Base-by-base conservation (phyloP, 1,140 invertebrate species). In the Pogonus chalceus region DNA sequence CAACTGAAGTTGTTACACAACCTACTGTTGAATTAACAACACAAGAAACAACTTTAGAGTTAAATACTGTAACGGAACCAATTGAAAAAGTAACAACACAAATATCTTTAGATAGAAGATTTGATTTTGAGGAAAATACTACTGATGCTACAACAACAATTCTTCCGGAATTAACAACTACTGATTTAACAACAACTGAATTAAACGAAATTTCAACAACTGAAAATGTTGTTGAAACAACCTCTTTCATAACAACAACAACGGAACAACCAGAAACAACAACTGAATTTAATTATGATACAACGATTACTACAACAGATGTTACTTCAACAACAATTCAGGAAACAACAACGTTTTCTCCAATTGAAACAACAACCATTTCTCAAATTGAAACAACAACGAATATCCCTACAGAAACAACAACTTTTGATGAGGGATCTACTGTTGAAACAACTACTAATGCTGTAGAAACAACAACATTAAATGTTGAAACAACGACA, bases 401-500 rank as follows among this genome's bases (percentile, higher is more conserved):
- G 24, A 16, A 14, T 51, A 20, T 23, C 9, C 21, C 23, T 26
- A 24, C 24, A 51, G n/a, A 23, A n/a, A 31, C 31, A 20, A 52
- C 2, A 43, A 39, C 52, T 7, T 46, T 35, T 43, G 51, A 53
- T 16, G 18, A 16, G 21, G 49, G 24, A 23, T 23, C 31, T 14
- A 20, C 10, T 24, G 21, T 23, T 1, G 31, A 4, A 2, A 48
- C 52, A 10, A 23, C 23, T 23, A 35, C 49, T 2, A 16, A 20
- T 43, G n/a, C 20, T 14, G 31, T 20, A 46, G 51, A 37, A 20
- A 37, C 51, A 2, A 52, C 51, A 39, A 52, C 51, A 12, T 3
- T 26, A 35, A 20, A 4, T 1, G 55, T 58, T 51, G 20, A 24
- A 14, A 50, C 49, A 10, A 57, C 56, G 9, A 54, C 35, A 24